These are phyloP conservation scores for Zootermopsis nevadensis DNA, from an alignment of 2,888 invertebrate species.

Conservation along the genomic window DNA sequence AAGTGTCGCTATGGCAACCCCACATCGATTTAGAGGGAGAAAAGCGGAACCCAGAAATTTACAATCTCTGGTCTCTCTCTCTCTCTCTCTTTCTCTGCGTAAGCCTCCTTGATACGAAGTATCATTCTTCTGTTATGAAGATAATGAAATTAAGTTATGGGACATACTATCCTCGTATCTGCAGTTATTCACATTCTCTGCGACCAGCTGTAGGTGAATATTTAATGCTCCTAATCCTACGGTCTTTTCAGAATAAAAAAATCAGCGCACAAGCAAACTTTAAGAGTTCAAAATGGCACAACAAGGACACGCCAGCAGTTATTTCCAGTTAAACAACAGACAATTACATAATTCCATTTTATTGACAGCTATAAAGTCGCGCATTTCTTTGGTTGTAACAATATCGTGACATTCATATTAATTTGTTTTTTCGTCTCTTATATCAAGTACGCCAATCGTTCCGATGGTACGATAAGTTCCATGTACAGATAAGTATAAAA, in stretches of 20 bases:
- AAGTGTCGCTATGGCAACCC: constrained; percentile 54
- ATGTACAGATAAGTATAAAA: too few relatives aligned
- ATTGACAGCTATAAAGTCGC: too few relatives aligned
- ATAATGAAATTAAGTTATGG: neutral
- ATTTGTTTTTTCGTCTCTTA: neutral
- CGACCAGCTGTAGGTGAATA: neutral
- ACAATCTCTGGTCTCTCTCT: constrained; percentile 44
- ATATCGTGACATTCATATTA: too few relatives aligned
- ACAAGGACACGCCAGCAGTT: too few relatives aligned
- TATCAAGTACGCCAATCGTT: neutral
- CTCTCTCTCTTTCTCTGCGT: constrained; percentile 17
- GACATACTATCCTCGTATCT: neutral
- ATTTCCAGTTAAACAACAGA: too few relatives aligned
- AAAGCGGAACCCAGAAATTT: constrained; percentile 52
- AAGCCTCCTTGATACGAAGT: neutral
- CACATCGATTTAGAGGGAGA: constrained; percentile 53
- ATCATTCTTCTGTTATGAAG: neutral
- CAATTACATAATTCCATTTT: too few relatives aligned
- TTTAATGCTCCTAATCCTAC: too few relatives aligned
- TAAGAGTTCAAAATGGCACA: too few relatives aligned
- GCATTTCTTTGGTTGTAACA: too few relatives aligned
- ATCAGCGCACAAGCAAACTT: too few relatives aligned
- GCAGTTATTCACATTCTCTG: neutral
- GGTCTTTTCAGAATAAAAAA: too few relatives aligned
- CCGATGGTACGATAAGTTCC: too few relatives aligned